Evolutionary conservation across 2,113 vertebrate species (phyloP), one percentile per base, ranked within the genome.

Genomic region (Amia ocellicauda): DNA sequence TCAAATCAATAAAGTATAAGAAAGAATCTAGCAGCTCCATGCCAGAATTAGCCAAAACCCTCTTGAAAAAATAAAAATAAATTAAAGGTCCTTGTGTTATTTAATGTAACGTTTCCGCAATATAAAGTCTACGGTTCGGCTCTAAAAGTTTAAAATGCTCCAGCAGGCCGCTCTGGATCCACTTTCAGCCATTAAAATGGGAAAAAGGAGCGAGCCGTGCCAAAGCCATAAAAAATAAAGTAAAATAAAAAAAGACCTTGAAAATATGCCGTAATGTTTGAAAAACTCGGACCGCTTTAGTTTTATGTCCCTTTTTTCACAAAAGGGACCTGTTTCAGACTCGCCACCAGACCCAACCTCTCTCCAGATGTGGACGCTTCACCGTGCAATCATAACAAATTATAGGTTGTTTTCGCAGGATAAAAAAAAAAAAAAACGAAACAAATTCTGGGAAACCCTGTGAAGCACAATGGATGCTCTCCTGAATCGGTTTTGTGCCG

Each of bases 71-170:
- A 71, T 43, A 43, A 62, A 49, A 60, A 62, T 76, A 76, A 72
- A 69, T 58, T 63, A 70, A 64, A 74, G 77, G 70, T 74, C 57
- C 51, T 72, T 78, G 70, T 74, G 72, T 74, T 78, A 78, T 88
- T 88, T 90, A 87, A 90, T 89, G 87, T 84, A 87, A 90, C 78
- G 83, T 87, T 90, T 90, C 87, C 88, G 85, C 83, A 75, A 81
- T 86, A 86, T 89, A 88, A 86, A 81, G 62, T 69, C 73, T 80
- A 67, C 41, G 65, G 78, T 69, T 67, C 80, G 83, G 68, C 74
- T 76, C 85, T 85, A 86, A 83, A 36, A 82, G 84, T 84, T 85
- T 83, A 85, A 88, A 86, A 57, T 74, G 77, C 81, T 85, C 75
- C 71, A 87, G 84, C 76, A 76, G 85, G 75, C 75, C 82, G 54